A percentile compares a stretch with the other conserved stretches of the same genome.
Conservation (phyloP, 2,797 vertebrate genomes). For the Cryptoblepharus egeriae region DNA sequence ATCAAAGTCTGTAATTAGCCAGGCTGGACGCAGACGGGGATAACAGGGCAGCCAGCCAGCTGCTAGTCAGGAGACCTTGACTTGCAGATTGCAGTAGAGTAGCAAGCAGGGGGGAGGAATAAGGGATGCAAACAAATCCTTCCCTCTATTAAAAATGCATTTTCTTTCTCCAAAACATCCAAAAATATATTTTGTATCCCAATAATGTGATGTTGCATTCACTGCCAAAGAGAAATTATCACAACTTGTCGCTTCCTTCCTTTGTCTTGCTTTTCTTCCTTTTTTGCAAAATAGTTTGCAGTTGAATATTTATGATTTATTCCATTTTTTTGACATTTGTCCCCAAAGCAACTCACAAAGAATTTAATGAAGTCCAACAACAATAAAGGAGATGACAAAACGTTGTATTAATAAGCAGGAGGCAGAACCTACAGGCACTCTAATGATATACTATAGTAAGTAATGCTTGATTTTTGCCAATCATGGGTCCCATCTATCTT, state of each 20-base stretch:
- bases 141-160: background rate
- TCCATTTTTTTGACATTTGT: background rate
- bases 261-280: background rate
- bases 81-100: conserved; percentile 45
- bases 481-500: too few species aligned
- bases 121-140: background rate
- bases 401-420: too few species aligned
- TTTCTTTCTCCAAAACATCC: background rate
- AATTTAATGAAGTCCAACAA: too few species aligned
- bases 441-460: too few species aligned
- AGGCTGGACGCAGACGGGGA: conserved; percentile 82
- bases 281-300: background rate
- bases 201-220: background rate
- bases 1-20: conserved; percentile 92
- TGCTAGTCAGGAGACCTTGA: conserved; percentile 77
- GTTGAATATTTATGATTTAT: background rate
- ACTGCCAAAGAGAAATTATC: background rate
- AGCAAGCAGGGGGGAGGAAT: background rate
- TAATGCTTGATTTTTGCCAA: too few species aligned
- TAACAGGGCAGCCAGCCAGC: conserved; percentile 89
- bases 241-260: background rate
- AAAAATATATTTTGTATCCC: background rate
- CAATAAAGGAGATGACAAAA: too few species aligned
- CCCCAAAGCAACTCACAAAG: too few species aligned
- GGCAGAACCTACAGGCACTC: too few species aligned